Evolutionary conservation across 64 coral and sea anemone genomes (phyloP).

Genomic region (Pachyseris speciosa): DNA sequence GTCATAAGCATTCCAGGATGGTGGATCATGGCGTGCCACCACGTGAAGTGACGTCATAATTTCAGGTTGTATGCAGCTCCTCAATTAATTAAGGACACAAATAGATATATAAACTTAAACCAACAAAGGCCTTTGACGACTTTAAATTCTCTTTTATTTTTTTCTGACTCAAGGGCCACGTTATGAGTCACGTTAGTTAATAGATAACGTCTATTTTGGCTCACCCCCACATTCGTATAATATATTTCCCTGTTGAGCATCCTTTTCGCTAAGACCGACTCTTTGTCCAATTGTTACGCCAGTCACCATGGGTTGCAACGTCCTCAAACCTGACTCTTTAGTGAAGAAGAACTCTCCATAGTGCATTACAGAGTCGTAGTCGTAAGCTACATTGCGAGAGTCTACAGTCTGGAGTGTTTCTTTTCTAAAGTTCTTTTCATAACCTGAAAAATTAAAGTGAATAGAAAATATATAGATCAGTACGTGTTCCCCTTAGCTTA

Average conservation of each 20-base stretch:
- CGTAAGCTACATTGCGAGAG: conserved; percentile 63
- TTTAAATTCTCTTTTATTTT: too few relatives aligned
- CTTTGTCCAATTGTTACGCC: conserved; percentile 73
- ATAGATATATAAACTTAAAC: too few relatives aligned
- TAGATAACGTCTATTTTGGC: too few relatives aligned
- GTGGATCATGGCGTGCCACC: too few relatives aligned
- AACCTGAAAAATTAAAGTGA: conserved; percentile 26
- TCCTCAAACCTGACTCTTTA: background rate
- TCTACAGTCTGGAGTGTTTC: conserved; percentile 42
- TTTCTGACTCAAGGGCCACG: too few relatives aligned
- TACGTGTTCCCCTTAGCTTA: background rate
- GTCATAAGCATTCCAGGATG: too few relatives aligned
- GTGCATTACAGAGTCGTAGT: conserved; percentile 92
- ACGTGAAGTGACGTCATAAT: too few relatives aligned
- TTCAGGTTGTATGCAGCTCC: too few relatives aligned
- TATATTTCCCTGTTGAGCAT: conserved; percentile 71
- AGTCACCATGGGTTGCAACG: conserved; percentile 23
- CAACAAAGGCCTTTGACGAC: too few relatives aligned
- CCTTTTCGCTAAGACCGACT: conserved; percentile 71
- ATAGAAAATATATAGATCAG: background rate
- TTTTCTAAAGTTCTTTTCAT: conserved; percentile 85
- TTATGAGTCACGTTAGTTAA: too few relatives aligned
- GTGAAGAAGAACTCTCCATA: conserved; percentile 89
- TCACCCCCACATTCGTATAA: conserved; percentile 71
- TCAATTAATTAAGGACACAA: too few relatives aligned